Base-by-base conservation (phyloP, 2,797 vertebrate species). In the Parotocinclus haroldoi region DNA sequence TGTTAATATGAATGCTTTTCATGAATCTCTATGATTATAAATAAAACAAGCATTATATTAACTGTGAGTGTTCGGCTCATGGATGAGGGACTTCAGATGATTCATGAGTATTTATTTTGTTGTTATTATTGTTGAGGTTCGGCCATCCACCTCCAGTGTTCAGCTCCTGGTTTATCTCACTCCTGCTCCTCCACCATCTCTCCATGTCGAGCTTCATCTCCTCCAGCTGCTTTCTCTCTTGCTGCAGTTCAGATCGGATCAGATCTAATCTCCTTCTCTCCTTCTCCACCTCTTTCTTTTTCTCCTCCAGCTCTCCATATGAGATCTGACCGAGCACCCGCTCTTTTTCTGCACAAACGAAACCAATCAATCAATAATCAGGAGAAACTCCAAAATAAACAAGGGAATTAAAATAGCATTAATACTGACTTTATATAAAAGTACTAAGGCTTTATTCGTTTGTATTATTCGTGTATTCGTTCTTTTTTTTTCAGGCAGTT, bases 311-410 rank as follows among this genome's bases (percentile, higher is more conserved):
- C 10, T 66, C 69, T 40, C n/a, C 49, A 54, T 16, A 42, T 48
- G 45, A 11, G 2, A 2, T 27, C 27, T 27, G 27, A 27, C 27
- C 2, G 13, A 71, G n/a, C 50, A 71, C 40, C 16, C 69, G 36
- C 8, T 66, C 17, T 45, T 27, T 71, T 54, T 71, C 69, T 71
- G 36, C 4, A 63, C 42, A 18, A 9, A 7, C 38, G 38, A 61
- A 54, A 1, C 10, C 17, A 27, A 19, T 17, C n/a, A 17, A 10
- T 18, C 16, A 7, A 9, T 19, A 19, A 27, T 27, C 27, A 27
- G 27, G 27, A 27, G 5, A 27, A 27, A 2, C 2, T 27, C 27
- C 2, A 2, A 5, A 27, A 27, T 27, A 27, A 27, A 27, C 2
- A 27, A 27, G 5, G 27, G 27, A 27, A 27, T 27, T 27, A 27